Percentiles rank a stretch among this genome's conserved stretches.
Conservation (phyloP, 2,888 invertebrate genomes). For the Falcaria lacertinaria region DNA sequence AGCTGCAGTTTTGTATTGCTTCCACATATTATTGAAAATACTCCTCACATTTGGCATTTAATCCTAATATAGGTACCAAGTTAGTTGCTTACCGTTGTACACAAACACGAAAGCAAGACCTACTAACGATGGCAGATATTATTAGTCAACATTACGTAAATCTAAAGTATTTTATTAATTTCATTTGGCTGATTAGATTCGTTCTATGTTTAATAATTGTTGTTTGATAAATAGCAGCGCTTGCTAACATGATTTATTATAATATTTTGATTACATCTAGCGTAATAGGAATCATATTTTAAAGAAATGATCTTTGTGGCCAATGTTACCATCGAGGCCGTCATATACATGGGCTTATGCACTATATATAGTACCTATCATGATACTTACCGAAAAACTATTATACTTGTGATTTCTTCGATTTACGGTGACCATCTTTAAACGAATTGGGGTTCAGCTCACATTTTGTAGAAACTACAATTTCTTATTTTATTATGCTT, state of each 20-base stretch:
- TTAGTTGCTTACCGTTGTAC: background rate
- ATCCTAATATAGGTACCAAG: conserved; percentile 2
- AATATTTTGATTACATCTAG: background rate
- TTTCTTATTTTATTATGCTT: too few relatives aligned
- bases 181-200: background rate
- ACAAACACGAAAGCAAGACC: background rate
- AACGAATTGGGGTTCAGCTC: too few relatives aligned
- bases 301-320: too few relatives aligned
- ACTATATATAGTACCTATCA: too few relatives aligned
- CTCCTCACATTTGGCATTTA: conserved; percentile 64
- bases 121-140: background rate
- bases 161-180: background rate
- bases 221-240: background rate
- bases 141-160: background rate
- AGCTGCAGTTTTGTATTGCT: conserved; percentile 51
- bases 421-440: too few relatives aligned
- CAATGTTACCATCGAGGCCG: too few relatives aligned
- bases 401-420: too few relatives aligned
- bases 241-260: background rate
- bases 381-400: too few relatives aligned
- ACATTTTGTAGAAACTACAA: too few relatives aligned
- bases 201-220: too few relatives aligned
- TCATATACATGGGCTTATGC: too few relatives aligned
- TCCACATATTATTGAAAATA: conserved; percentile 73
- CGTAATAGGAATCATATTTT: too few relatives aligned